Percentiles rank a stretch among this genome's conserved stretches.
phyloP scores from a whole-genome alignment of 2,797 vertebrate species.

The Lemur catta region DNA sequence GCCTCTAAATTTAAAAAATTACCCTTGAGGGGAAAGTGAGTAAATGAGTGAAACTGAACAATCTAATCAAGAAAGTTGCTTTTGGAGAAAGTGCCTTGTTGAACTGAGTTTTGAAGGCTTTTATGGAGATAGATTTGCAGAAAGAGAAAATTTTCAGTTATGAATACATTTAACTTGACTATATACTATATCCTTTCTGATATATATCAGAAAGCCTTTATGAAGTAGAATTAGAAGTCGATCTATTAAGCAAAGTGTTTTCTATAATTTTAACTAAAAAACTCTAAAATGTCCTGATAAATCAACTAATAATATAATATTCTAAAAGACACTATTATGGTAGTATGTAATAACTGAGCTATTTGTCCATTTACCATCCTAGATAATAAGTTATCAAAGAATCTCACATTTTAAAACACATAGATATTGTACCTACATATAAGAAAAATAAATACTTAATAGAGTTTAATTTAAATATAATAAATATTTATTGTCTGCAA shows the following conservation, averaged over 20 bases:
- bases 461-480: neutral
- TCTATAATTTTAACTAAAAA: constrained; percentile 27
- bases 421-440: neutral
- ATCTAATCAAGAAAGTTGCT: neutral
- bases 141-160: neutral
- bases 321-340: neutral
- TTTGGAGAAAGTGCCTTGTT: neutral
- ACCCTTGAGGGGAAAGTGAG: neutral
- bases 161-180: neutral
- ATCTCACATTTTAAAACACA: neutral
- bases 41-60: neutral
- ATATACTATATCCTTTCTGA: neutral
- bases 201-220: neutral
- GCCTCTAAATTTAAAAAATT: constrained; percentile 31
- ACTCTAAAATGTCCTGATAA: neutral
- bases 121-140: neutral
- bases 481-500: neutral
- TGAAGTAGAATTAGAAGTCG: constrained; percentile 8
- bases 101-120: neutral
- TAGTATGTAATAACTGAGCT: neutral
- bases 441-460: constrained; percentile 10
- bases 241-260: neutral
- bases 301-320: neutral
- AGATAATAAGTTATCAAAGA: neutral
- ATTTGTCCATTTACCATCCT: neutral